A percentile compares a stretch with the other conserved stretches of the same genome.
phyloP scores from a whole-genome alignment of 2,113 vertebrate species.

The Thinocorus orbignyianus region DNA sequence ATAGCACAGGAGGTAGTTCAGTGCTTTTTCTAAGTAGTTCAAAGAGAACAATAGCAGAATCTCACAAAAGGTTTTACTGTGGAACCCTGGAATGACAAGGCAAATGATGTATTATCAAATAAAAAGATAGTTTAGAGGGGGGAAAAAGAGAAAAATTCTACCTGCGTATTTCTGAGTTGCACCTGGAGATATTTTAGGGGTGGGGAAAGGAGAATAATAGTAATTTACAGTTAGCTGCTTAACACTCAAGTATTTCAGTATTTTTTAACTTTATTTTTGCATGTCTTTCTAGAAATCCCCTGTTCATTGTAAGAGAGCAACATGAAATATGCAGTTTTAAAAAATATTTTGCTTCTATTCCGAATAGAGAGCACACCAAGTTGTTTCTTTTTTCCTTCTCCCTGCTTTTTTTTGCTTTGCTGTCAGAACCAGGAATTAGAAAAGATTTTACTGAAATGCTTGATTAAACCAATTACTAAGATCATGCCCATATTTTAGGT shows the following conservation, averaged over 20 bases:
- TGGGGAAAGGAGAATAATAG: background rate
- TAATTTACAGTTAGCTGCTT: conserved; percentile 24
- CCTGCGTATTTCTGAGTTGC: conserved; percentile 33
- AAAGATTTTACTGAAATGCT: conserved; percentile 27
- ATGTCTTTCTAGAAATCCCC: background rate
- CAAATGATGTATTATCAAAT: conserved; percentile 37
- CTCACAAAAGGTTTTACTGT: conserved; percentile 55
- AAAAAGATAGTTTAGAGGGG: conserved; percentile 10
- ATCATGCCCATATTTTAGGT: conserved; percentile 51
- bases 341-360: background rate
- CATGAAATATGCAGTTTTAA: background rate
- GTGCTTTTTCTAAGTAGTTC: conserved; percentile 63
- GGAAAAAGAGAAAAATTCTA: background rate
- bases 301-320: background rate
- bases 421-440: background rate
- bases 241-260: background rate
- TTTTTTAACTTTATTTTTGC: background rate
- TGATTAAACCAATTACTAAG: conserved; percentile 61
- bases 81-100: conserved; percentile 27
- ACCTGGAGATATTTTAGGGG: conserved; percentile 17
- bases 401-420: background rate
- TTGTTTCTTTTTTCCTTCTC: background rate
- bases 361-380: background rate
- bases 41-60: conserved; percentile 72
- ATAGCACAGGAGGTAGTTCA: conserved; percentile 56